phyloP scores from a whole-genome alignment of 1,140 invertebrate species.

The Tetragnatha versicolor region DNA sequence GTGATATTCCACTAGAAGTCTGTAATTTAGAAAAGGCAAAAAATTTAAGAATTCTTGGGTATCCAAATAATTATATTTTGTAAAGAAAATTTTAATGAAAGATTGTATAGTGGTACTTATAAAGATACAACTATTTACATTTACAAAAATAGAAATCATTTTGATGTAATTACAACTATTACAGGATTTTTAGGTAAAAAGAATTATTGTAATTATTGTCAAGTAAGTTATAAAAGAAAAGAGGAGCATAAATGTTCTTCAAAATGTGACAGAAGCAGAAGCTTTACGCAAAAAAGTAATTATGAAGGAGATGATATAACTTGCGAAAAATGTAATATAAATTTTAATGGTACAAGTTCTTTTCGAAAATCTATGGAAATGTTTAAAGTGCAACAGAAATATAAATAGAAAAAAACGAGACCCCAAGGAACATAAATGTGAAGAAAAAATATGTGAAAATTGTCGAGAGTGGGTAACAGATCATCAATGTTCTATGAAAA shows the following conservation, averaged over 20 bases:
- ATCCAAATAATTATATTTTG: slow-evolving; percentile 8
- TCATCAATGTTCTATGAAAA: slow-evolving; percentile 11
- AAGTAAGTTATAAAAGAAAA: not conserved
- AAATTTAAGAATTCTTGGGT: slow-evolving; percentile 11
- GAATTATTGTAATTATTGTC: slow-evolving; percentile 4
- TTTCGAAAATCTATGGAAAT: slow-evolving; percentile 1
- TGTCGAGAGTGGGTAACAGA: not conserved
- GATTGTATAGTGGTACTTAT: not conserved
- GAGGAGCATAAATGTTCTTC: not conserved
- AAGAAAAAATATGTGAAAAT: not conserved
- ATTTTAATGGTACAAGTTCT: not conserved
- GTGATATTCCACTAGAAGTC: not conserved
- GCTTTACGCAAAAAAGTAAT: not conserved
- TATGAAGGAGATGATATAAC: not conserved
- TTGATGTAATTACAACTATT: slow-evolving; percentile 12
- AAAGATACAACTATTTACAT: not conserved
- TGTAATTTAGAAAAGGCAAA: not conserved
- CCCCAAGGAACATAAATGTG: not conserved
- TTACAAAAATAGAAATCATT: not conserved
- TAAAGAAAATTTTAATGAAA: slow-evolving; percentile 18
- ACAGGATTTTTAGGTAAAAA: slow-evolving; percentile 2
- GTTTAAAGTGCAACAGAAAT: not conserved
- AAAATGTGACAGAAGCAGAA: slow-evolving; percentile 5
- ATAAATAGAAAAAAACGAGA: not conserved
- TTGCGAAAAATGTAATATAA: not conserved